A percentile compares a stretch with the other conserved stretches of the same genome.
Conservation (phyloP, 2,888 invertebrate genomes). For the Oscheius sp. region DNA sequence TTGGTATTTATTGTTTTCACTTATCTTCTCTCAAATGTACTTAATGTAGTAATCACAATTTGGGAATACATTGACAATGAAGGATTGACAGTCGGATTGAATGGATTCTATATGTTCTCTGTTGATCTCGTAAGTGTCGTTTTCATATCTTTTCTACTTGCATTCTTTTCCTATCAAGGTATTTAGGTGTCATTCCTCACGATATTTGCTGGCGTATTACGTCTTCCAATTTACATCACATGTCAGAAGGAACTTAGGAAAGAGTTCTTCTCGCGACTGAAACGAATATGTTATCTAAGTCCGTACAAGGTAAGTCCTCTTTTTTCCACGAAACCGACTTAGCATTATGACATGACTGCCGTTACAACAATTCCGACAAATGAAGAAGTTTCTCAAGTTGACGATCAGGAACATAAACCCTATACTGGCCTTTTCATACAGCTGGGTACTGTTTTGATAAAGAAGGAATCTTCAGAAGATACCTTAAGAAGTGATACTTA, state of each 20-base stretch:
- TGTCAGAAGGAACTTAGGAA: conserved; percentile 55
- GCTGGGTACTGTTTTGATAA: conserved; percentile 27
- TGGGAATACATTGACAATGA: conserved; percentile 65
- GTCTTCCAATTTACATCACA: conserved; percentile 62
- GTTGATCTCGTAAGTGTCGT: conserved; percentile 58
- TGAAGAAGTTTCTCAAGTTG: conserved; percentile 6
- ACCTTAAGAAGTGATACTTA: conserved; percentile 6
- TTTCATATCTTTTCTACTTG: too few relatives aligned
- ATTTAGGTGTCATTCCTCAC: conserved; percentile 55
- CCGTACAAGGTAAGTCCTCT: conserved; percentile 13
- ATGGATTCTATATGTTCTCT: conserved; percentile 61
- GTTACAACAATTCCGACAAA: not conserved
- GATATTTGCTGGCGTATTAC: conserved; percentile 61
- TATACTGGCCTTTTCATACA: conserved; percentile 27
- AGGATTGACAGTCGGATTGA: conserved; percentile 35
- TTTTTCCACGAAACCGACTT: not conserved
- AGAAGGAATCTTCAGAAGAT: conserved; percentile 25
- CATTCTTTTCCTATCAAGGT: too few relatives aligned
- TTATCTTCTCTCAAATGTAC: conserved; percentile 63
- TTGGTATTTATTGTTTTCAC: conserved; percentile 62
- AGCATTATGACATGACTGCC: conserved; percentile 6
- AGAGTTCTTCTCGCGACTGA: conserved; percentile 41
- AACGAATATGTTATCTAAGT: conserved; percentile 27
- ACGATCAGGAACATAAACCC: conserved; percentile 13
- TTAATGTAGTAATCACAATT: conserved; percentile 65